Evolutionary conservation across 2,113 vertebrate species (phyloP), one percentile per base, ranked within the genome.

Genomic region (Bagarius yarrelli): DNA sequence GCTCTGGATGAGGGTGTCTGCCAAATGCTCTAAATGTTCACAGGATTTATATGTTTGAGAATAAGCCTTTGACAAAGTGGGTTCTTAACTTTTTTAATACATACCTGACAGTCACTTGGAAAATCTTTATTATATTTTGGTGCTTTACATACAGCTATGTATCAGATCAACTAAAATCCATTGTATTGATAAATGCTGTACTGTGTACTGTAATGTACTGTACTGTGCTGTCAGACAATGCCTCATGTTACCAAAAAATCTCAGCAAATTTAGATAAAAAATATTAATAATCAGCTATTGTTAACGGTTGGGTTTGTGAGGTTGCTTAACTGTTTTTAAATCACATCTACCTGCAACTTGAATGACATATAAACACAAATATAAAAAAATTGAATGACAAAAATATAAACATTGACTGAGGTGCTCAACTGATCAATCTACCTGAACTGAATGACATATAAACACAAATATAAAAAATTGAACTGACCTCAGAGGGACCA

Each of bases 121-220:
- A 85, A 86, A 73, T 75, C 25, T 81, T 75, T 73, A 61, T 64
- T 25, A 67, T 84, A 86, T 50, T 86, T 82, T 84, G 82, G 85
- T 30, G 52, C 21, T 32, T 60, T n/a, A 50, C 32, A 63, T 55
- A 57, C 27, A 13, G 27, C 67, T 32, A 74, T 53, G 81, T 27
- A 76, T n/a, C 32, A 74, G 70, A 36, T 19, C 36, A 73, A 16
- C 27, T n/a, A 52, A 32, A 40, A 4, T 79, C 30, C 18, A 6
- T 52, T 25, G 69, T n/a, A 75, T 8, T 53, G 19, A 55, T 8
- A 19, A 64, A 5, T 40, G 13, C 16, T n/a, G n/a, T n/a, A n/a
- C n/a, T n/a, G n/a, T n/a, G n/a, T n/a, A n/a, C n/a, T n/a, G n/a
- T n/a, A n/a, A 40, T 40, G 36, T 40, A 40, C 3, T 40, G 36